A percentile compares a stretch with the other conserved stretches of the same genome.
phyloP scores from a whole-genome alignment of 2,113 vertebrate genomes.

The Bos indicus region DNA sequence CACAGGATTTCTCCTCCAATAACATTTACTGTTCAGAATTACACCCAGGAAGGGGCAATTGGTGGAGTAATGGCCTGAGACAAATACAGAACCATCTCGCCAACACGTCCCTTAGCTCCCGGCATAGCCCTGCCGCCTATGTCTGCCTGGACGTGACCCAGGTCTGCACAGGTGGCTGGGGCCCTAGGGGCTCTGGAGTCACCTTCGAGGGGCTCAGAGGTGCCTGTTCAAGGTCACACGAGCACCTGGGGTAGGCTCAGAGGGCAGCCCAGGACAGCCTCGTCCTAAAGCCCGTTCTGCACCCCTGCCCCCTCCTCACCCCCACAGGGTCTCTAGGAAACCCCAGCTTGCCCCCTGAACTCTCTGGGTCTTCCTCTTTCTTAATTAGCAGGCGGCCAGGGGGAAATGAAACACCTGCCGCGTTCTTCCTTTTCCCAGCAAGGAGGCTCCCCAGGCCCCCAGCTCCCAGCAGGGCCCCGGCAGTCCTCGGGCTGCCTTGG shows the following conservation, averaged over 20 bases:
- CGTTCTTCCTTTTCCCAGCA: slow-evolving; percentile 33
- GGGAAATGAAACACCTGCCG: slow-evolving; percentile 68
- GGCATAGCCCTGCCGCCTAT: no score
- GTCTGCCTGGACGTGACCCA: neutral
- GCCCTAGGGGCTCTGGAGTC: neutral
- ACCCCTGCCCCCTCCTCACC: accelerated
- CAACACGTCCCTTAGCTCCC: accelerated
- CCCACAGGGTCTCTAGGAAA: neutral
- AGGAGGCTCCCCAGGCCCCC: neutral
- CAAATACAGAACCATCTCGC: neutral
- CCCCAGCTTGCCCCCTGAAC: neutral
- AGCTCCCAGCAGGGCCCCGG: slow-evolving; percentile 32
- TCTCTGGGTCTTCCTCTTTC: slow-evolving; percentile 9
- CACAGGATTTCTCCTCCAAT: neutral
- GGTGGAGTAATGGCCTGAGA: accelerated
- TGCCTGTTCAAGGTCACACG: neutral
- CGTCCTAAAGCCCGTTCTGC: neutral
- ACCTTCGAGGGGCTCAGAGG: neutral
- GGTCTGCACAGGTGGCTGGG: neutral
- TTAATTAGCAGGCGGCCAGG: slow-evolving; percentile 16
- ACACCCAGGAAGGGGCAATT: neutral
- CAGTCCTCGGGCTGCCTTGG: neutral
- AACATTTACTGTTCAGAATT: neutral
- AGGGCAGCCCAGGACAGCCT: neutral
- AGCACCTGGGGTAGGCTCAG: neutral